Evolutionary conservation across 1,140 invertebrate genomes (phyloP), one percentile per base, ranked within the genome.

Genomic region (Pseudomyrmex dendroicus): DNA sequence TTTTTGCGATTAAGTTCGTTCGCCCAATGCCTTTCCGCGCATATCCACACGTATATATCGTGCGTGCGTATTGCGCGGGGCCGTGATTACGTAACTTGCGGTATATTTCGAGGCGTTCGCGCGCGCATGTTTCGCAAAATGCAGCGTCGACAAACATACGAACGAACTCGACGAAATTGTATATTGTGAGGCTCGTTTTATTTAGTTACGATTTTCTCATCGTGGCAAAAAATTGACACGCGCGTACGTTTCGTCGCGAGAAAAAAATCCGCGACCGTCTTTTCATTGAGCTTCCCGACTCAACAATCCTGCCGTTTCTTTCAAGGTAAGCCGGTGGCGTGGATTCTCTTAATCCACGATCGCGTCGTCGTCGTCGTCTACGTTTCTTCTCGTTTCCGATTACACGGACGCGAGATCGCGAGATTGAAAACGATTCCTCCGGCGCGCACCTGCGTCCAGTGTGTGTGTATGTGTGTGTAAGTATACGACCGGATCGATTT

Each of bases 381-480:
- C 35, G 85, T 76, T 87, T 87, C 85, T 61, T 54, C 59, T 13
- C 59, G 85, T 87, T 88, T 88, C 86, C 82, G 57, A 87, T 88
- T 87, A 84, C 85, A 78, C 80, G 63, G 72, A 57, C 56, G 54
- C 61, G 48, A 68, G 84, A 74, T 67, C 56, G 57, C 52, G 61
- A 64, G 15, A 59, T 22, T 86, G 77, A 86, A 86, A 74, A 83
- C n/a, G 77, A 86, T 66, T 86, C 85, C 35, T 22, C 1, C 35
- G 5, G 67, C 20, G 70, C 61, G 66, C 76, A 56, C 61, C 22
- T 57, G 56, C 15, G 8, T 61, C 10, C n/a, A 22, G 10, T 25
- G 13, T 22, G 46, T 17, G 9, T 15, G 10, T 35, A 1, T 25
- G 35, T 35, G 35, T 35, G 7, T 7, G 5, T 35, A 35, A 35